Base-by-base conservation (phyloP, 2,113 vertebrate species). In the Tetraodon nigroviridis region DNA sequence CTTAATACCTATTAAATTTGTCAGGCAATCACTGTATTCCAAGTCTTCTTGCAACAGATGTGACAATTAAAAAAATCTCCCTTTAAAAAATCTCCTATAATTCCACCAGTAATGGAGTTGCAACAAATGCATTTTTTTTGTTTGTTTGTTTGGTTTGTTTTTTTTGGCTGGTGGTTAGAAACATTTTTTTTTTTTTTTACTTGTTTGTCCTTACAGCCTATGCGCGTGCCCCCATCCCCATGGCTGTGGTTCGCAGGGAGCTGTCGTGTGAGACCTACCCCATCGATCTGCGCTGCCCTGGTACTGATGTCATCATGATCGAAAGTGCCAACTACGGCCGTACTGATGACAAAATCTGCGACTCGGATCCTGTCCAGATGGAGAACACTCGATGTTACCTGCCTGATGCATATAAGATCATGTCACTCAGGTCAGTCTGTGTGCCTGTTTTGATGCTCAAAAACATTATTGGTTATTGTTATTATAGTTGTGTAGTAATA, bases 261-360 rank as follows among this genome's bases (percentile, higher is more conserved):
- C 91, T 99, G 62, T 99, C 97, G 53, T 99, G 97, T n/a, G 97
- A 99, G 90, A 95, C 95, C 76, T 99, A 99, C 86, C 94, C 95
- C 64, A 98, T 99, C 5, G 97, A 99, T 81, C 93, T 99, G 21
- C 97, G 97, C 75, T 99, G 97, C 86, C 97, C 97, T 0, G 97
- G 97, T 79, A 99, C 96, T 5, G 97, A 99, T 40, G 97, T 99
- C 83, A 99, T 98, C 89, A 98, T 98, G 97, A 99, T 99, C 0
- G 97, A 99, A 89, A 99, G 96, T 75, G 97, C 95, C 91, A 99
- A 98, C 93, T 98, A 98, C 0, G 97, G 97, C 45, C 93, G 97
- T 81, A 98, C 95, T 0, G 97, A 99, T 14, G 95, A 99, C 88
- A 98, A 98, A 90, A 99, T 99, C 81, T 99, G 97, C 68, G 97